Evolutionary conservation across 1,140 invertebrate species (phyloP).

Genomic region (Neodiprion pinetum): DNA sequence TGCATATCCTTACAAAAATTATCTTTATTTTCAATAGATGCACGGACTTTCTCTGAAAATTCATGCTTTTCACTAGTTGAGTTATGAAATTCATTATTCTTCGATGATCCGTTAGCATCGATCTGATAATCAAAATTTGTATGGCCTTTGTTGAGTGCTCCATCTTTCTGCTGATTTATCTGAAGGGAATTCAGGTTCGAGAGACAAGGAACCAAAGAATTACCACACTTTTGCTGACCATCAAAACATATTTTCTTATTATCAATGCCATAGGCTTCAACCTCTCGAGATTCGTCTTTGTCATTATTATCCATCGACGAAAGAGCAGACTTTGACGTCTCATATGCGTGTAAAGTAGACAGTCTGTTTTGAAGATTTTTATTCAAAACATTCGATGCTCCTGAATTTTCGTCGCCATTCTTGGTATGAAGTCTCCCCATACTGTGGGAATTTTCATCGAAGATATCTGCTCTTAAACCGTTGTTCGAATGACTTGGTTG

Average conservation of each 20-base stretch:
- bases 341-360: background rate
- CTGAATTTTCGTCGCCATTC: background rate
- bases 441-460: constrained; percentile 29
- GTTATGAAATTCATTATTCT: background rate
- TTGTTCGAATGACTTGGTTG: constrained; percentile 38
- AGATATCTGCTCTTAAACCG: constrained; percentile 14
- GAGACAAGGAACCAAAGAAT: background rate
- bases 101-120: background rate
- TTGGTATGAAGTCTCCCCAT: background rate
- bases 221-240: background rate
- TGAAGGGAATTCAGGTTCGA: background rate
- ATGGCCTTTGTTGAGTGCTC: background rate
- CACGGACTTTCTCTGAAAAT: background rate
- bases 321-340: background rate
- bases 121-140: background rate
- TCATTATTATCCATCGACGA: background rate
- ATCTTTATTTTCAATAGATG: background rate
- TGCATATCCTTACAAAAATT: background rate
- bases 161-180: background rate
- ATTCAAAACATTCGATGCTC: background rate
- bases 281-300: background rate
- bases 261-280: background rate
- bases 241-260: background rate
- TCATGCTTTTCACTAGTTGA: background rate
- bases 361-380: background rate